Conservation (phyloP, 2,797 vertebrate species). For the Knipowitschia caucasica region DNA sequence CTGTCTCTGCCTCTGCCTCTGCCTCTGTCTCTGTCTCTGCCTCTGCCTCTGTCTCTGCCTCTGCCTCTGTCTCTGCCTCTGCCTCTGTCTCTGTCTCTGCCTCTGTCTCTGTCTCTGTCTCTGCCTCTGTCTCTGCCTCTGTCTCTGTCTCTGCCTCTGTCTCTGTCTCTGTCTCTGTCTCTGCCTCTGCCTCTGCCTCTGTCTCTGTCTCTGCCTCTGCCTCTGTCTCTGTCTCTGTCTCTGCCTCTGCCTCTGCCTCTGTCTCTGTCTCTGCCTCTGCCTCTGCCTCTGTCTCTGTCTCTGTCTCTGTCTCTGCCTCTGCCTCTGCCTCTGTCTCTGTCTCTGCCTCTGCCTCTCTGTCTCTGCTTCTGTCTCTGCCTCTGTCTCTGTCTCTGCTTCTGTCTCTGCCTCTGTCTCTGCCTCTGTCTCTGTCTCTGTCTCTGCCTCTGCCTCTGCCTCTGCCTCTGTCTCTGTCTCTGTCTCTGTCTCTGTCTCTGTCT, state of each 20-base stretch:
- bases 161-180: constrained; percentile 61
- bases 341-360: constrained; percentile 67
- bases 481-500: constrained; percentile 73
- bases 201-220: constrained; percentile 74
- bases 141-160: constrained; percentile 67
- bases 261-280: constrained; percentile 50
- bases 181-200: constrained; percentile 17
- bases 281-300: no score
- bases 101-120: constrained; percentile 7
- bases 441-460: constrained; percentile 17
- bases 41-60: constrained; percentile 59
- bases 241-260: constrained; percentile 67
- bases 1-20: no score
- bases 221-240: constrained; percentile 65
- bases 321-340: constrained; percentile 69
- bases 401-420: constrained; percentile 54
- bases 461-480: constrained; percentile 67
- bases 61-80: constrained; percentile 71
- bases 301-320: constrained; percentile 70
- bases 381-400: no score
- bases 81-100: constrained; percentile 60
- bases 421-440: constrained; percentile 65
- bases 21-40: no score
- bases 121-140: constrained; percentile 70
- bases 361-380: constrained; percentile 22